phyloP scores from a whole-genome alignment of 2,797 vertebrate genomes.

The Octomys mimax region DNA sequence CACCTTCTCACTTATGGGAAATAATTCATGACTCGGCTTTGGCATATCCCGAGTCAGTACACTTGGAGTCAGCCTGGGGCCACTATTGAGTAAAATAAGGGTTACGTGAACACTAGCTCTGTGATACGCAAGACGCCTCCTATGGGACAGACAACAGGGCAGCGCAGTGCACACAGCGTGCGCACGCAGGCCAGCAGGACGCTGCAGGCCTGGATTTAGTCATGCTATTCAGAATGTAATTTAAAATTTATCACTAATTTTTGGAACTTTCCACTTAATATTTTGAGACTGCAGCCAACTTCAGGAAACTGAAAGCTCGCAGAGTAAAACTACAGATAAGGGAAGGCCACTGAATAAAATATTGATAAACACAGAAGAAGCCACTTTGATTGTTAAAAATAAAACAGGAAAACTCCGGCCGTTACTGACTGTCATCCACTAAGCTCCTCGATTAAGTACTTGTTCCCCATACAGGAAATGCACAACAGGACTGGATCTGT shows the following conservation, averaged over 20 bases:
- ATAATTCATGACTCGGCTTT: neutral
- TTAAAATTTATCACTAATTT: neutral
- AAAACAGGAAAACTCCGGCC: neutral
- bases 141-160: neutral
- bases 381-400: conserved; percentile 11
- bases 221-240: neutral
- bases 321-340: neutral
- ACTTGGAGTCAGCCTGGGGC: neutral
- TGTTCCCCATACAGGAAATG: conserved; percentile 13
- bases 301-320: neutral
- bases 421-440: neutral
- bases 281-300: neutral
- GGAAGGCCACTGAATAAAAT: neutral
- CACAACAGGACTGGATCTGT: neutral
- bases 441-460: neutral
- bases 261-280: neutral
- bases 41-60: neutral
- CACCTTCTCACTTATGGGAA: neutral
- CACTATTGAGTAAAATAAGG: neutral
- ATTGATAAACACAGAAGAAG: neutral
- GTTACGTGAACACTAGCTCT: neutral
- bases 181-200: too few species aligned
- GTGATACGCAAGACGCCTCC: neutral
- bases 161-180: rapidly evolving
- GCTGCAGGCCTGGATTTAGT: neutral